Base-by-base conservation (phyloP, 2,888 invertebrate species). In the Zygaena filipendulae region DNA sequence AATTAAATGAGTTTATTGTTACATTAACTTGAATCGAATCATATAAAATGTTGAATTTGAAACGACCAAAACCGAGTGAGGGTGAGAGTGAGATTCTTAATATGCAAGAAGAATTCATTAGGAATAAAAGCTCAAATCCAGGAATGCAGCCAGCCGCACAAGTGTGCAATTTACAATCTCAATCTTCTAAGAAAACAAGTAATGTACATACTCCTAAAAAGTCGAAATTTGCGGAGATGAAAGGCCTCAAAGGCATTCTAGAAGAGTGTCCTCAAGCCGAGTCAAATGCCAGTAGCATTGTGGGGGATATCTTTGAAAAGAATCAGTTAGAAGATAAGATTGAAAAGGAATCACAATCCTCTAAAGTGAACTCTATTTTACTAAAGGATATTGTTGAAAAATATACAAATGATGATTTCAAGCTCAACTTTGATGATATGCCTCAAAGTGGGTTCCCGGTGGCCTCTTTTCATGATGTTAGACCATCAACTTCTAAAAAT, bases 81-180 rank as follows among this genome's bases (percentile, higher is more conserved):
- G 82, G 80, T 21, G 91, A 92, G 45, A 86, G 88, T 9, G 91
- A 91, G 49, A 79, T 92, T 19, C 67, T 91, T 11, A 82, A 81
- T 32, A 84, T 90, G 83, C 90, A 92, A 54, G 83, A 86, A 43
- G 87, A 88, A 39, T 92, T 87, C 52, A 55, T 87, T 11, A 70
- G 58, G 21, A 77, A 85, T 39, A 82, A 82, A 35, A 52, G 57
- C 6, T 79, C 81, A 34, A 82, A 83, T 41, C 74, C 80, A 13
- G 67, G 68, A 25, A 59, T 84, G 28, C 71, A 82, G 33, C 84
- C 88, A 2, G 82, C 90, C 0, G 89, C 87, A 1, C 83, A 83
- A 49, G 77, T 86, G 8, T 64, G 82, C 34, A 71, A 82, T 60
- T 40, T 77, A 39, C 59, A 63, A n/a, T n/a, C n/a, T n/a, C n/a